Evolutionary conservation across 2,888 invertebrate genomes (phyloP).

Genomic region (Hirtodrosophila cameraria): DNA sequence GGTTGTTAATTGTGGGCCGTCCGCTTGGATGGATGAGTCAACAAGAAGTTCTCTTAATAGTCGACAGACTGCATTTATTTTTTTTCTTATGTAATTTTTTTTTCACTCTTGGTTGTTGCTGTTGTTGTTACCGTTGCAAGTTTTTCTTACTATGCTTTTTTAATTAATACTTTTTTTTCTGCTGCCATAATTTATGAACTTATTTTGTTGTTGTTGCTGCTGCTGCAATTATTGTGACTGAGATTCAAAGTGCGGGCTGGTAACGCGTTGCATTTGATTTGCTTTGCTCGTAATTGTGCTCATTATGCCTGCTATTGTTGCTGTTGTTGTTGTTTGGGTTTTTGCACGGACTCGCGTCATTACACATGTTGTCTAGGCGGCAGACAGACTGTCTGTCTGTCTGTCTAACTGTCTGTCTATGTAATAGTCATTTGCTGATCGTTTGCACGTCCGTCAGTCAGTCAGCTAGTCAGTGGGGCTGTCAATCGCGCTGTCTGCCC

Average conservation of each 20-base stretch:
- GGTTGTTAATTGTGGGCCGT: slow-evolving; percentile 66
- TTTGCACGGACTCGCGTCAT: slow-evolving; percentile 63
- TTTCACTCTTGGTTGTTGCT: slow-evolving; percentile 27
- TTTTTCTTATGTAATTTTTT: slow-evolving; percentile 13
- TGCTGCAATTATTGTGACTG: slow-evolving; percentile 70
- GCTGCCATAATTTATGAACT: slow-evolving; percentile 70
- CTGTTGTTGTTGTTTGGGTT: slow-evolving; percentile 26
- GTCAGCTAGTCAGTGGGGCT: slow-evolving; percentile 40
- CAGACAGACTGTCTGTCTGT: slow-evolving; percentile 51
- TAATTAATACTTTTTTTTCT: slow-evolving; percentile 75
- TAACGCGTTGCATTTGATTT: slow-evolving; percentile 79
- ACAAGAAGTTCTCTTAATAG: slow-evolving; percentile 77
- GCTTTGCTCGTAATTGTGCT: slow-evolving; percentile 73
- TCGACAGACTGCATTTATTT: slow-evolving; percentile 48
- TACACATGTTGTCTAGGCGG: slow-evolving; percentile 68
- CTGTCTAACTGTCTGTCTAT: slow-evolving; percentile 23
- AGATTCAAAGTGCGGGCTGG: slow-evolving; percentile 63
- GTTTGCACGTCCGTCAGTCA: slow-evolving; percentile 35
- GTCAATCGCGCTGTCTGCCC: slow-evolving; percentile 48
- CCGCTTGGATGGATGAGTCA: slow-evolving; percentile 66
- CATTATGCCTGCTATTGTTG: slow-evolving; percentile 67
- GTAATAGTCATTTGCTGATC: slow-evolving; percentile 34
- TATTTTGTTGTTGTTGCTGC: slow-evolving; percentile 40
- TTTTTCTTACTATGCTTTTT: slow-evolving; percentile 60
- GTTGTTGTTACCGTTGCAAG: slow-evolving; percentile 66